Evolutionary conservation across 1,140 invertebrate species (phyloP), one percentile per base, ranked within the genome.

Genomic region (Trichomalopsis sarcophagae): DNA sequence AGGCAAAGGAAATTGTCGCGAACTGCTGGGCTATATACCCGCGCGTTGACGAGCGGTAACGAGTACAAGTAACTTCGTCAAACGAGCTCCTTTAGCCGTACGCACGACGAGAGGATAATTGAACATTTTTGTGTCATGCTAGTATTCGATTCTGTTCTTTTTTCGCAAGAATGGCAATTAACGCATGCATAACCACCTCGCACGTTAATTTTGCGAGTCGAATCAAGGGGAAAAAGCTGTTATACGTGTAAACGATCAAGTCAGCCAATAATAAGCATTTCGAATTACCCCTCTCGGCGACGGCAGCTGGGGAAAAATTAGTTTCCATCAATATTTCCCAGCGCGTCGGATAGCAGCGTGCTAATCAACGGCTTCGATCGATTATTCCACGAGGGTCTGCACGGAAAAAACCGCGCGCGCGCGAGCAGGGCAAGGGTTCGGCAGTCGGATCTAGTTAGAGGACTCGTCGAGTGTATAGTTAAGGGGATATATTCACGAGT

Each of bases 41-140:
- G 1, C 55, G 82, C 23, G 74, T 21, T 21, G 30, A 73, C 71
- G 66, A 78, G 66, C 76, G 23, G 36, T 73, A 85, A 85, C 68
- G 71, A 81, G 69, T 44, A 17, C 66, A n/a, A 84, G 76, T 73
- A 79, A 79, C 68, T 78, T 33, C 36, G 74, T 75, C 55, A 47
- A 82, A 40, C n/a, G 74, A 44, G 17, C 66, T 75, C 33, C 33
- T 27, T 27, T 30, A n/a, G 10, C 44, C 6, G 1, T 6, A 44
- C 27, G n/a, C n/a, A 77, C 17, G 77, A 36, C 13, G 10, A 55
- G 10, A 40, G 2, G 76, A 80, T 80, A 33, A 84, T 79, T 80
- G 62, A 78, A 74, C 69, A 17, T 62, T 84, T 74, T 30, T 78
- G 0, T 69, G 6, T 75, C 36, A 55, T 82, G 40, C 30, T 55